These are phyloP conservation scores for Holothuria glaberrima DNA, from an alignment of 35 echinoderm and acorn worm genomes.

Conservation along the genomic window DNA sequence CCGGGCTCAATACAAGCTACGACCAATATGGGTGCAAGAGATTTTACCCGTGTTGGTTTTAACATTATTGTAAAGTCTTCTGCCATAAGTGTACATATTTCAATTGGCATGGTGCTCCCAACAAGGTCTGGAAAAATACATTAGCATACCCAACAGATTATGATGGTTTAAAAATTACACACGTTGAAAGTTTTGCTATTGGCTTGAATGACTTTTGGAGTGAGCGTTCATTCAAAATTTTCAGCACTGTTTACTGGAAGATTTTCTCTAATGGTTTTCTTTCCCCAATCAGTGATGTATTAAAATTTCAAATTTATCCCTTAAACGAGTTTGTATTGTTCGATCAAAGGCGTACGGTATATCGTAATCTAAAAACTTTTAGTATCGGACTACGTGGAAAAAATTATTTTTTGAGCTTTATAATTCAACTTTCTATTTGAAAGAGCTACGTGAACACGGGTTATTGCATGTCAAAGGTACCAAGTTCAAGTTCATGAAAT, in stretches of 20 bases:
- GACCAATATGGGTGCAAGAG: constrained; percentile 45
- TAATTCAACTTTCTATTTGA: no score
- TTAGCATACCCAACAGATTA: background rate
- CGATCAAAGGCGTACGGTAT: no score
- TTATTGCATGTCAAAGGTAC: no score
- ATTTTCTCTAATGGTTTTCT: background rate
- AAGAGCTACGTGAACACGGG: no score
- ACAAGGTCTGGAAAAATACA: background rate
- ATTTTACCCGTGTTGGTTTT: constrained; percentile 3
- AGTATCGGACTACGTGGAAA: no score
- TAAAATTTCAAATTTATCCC: no score
- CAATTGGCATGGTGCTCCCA: background rate
- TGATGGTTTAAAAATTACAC: background rate
- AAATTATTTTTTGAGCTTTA: no score
- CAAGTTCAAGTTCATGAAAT: no score
- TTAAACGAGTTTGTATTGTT: no score
- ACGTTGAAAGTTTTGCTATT: background rate
- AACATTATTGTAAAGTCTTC: constrained; percentile 1
- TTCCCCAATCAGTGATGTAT: no score
- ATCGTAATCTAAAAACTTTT: no score
- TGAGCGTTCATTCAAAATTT: background rate
- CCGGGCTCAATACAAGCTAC: no score
- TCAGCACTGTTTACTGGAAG: background rate
- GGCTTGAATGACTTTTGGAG: background rate
- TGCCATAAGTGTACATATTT: background rate